Conservation (phyloP, 2,797 vertebrate genomes). For the Acanthis flammea region DNA sequence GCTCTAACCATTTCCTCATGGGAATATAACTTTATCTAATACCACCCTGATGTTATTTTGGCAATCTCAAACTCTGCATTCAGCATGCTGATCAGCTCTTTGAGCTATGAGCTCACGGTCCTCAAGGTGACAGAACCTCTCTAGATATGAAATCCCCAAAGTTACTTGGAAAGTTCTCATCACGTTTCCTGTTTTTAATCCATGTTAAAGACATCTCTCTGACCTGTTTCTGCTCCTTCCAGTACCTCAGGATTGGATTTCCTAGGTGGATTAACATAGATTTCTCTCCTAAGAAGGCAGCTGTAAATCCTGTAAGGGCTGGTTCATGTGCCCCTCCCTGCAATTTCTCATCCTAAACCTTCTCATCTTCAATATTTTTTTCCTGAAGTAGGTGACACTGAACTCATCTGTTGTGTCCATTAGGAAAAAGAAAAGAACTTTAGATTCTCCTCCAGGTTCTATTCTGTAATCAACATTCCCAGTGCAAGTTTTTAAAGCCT, state of each 20-base stretch:
- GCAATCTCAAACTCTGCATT: neutral
- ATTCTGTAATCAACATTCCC: neutral
- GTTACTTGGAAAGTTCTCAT: constrained; percentile 6
- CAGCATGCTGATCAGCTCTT: neutral
- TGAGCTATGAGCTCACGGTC: neutral
- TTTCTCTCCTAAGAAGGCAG: constrained; percentile 47
- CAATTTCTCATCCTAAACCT: constrained; percentile 55
- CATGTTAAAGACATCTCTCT: constrained; percentile 12
- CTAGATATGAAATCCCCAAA: neutral
- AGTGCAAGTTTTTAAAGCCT: neutral
- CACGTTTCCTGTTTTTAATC: constrained; percentile 32
- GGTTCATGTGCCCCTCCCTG: constrained; percentile 7
- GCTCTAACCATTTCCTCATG: neutral
- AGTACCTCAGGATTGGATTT: constrained; percentile 43
- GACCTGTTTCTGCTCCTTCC: constrained; percentile 36
- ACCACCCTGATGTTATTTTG: neutral
- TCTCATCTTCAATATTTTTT: neutral
- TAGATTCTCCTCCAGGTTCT: neutral
- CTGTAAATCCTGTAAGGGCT: constrained; percentile 42
- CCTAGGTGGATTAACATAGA: neutral
- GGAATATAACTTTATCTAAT: neutral
- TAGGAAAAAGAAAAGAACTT: neutral
- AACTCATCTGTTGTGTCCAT: neutral
- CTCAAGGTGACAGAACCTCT: neutral
- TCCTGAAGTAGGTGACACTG: neutral